A percentile compares a stretch with the other conserved stretches of the same genome.
These are phyloP conservation scores for Lumbricus terrestris DNA, from an alignment of 2,888 invertebrate species.

Conservation along the genomic window DNA sequence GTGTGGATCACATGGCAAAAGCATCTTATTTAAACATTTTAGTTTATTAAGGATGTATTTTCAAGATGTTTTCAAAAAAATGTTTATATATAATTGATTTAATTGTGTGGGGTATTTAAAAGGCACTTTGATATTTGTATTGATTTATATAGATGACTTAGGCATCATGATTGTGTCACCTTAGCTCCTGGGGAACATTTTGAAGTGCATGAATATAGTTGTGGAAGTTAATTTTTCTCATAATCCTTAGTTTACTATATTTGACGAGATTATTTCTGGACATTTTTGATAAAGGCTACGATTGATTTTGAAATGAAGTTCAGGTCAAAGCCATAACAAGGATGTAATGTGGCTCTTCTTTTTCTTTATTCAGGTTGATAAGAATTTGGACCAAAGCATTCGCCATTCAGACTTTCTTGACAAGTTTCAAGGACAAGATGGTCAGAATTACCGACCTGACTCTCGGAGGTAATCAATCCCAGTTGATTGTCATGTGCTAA, in stretches of 20 bases:
- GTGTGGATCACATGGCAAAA: not conserved
- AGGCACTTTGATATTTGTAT: too few species aligned
- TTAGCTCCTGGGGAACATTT: not conserved
- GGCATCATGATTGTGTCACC: not conserved
- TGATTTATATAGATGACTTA: too few species aligned
- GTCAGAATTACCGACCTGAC: not conserved
- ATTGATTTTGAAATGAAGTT: not conserved
- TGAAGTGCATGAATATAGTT: not conserved
- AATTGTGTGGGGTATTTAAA: too few species aligned
- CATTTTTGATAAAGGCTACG: not conserved
- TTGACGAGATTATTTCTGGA: not conserved
- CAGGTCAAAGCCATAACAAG: too few species aligned
- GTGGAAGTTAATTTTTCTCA: not conserved
- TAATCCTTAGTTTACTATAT: not conserved
- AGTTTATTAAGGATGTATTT: too few species aligned
- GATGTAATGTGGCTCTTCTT: not conserved
- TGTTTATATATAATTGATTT: too few species aligned
- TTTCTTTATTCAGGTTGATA: slow-evolving; percentile 43
- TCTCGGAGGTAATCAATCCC: not conserved
- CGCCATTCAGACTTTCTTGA: slow-evolving; percentile 51
- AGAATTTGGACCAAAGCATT: slow-evolving; percentile 49
- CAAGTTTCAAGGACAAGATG: slow-evolving; percentile 41
- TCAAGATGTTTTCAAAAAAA: too few species aligned
- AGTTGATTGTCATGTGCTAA: too few species aligned
- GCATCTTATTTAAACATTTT: not conserved